Percentiles rank a stretch among this genome's conserved stretches.
phyloP scores from a whole-genome alignment of 1,140 invertebrate species.

The Pseudomyrmex cubaensis region DNA sequence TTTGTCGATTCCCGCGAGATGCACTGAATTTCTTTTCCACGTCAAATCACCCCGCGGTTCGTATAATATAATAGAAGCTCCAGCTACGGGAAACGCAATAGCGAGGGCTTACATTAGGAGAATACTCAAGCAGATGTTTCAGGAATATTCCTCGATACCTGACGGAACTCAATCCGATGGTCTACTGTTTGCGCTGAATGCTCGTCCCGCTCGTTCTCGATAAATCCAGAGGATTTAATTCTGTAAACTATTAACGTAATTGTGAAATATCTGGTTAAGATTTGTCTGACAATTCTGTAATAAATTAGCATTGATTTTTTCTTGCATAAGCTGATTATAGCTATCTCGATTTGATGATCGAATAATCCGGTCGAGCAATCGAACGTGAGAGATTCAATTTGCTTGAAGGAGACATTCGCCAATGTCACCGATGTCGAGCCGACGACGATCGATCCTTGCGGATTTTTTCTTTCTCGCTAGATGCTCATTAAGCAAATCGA shows the following conservation, averaged over 20 bases:
- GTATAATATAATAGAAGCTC: conserved; percentile 15
- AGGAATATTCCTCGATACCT: conserved; percentile 18
- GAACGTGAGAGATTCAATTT: conserved; percentile 17
- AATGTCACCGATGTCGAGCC: conserved; percentile 8
- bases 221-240: not conserved
- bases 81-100: conserved; percentile 2
- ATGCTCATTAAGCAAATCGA: conserved; percentile 66
- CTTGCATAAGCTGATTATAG: not conserved
- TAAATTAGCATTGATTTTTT: conserved; percentile 17
- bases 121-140: conserved; percentile 16
- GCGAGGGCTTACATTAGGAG: conserved; percentile 18
- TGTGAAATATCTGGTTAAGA: not conserved
- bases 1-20: conserved; percentile 36
- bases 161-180: not conserved
- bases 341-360: not conserved
- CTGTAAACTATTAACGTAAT: not conserved
- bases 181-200: conserved; percentile 1
- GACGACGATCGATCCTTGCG: conserved; percentile 26
- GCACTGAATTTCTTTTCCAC: conserved; percentile 3
- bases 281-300: not conserved
- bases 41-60: not conserved
- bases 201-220: not conserved
- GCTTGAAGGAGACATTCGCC: conserved; percentile 27
- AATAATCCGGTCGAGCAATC: not conserved
- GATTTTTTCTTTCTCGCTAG: conserved; percentile 9